Evolutionary conservation across 2,113 vertebrate genomes (phyloP).

Genomic region (Megalops atlanticus): DNA sequence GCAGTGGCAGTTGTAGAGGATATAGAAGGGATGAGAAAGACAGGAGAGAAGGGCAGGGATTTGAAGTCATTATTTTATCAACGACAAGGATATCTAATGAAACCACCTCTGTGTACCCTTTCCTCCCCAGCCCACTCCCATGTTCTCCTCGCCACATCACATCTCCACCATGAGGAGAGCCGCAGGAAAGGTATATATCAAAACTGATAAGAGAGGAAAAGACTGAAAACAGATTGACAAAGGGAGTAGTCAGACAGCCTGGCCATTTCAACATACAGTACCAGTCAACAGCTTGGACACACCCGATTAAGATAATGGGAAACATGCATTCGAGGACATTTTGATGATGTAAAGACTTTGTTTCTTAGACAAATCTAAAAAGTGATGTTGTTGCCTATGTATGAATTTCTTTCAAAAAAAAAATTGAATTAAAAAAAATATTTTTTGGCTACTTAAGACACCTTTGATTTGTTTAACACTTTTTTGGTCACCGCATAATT

Average conservation of each 20-base stretch:
- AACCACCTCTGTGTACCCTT: neutral
- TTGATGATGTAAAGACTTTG: too few relatives aligned
- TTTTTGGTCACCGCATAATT: too few relatives aligned
- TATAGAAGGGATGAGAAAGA: neutral
- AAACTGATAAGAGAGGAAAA: neutral
- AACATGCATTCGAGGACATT: too few relatives aligned
- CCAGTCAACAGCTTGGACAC: too few relatives aligned
- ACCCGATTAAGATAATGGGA: too few relatives aligned
- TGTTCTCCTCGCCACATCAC: slow-evolving; percentile 61
- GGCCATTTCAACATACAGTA: neutral
- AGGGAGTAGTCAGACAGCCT: neutral
- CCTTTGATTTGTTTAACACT: too few relatives aligned
- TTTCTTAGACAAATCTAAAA: too few relatives aligned
- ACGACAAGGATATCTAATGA: neutral
- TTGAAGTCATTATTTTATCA: neutral
- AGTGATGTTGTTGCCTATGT: too few relatives aligned
- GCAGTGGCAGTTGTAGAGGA: too few relatives aligned
- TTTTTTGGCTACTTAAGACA: too few relatives aligned
- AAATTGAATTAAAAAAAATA: too few relatives aligned
- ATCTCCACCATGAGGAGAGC: slow-evolving; percentile 47
- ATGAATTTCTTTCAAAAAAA: too few relatives aligned
- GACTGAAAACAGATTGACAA: neutral
- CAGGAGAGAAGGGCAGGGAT: neutral
- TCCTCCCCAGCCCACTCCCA: slow-evolving; percentile 48
- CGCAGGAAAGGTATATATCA: slow-evolving; percentile 60